Percentiles rank a stretch among this genome's conserved stretches.
Conservation (phyloP, 2,113 vertebrate species). For the Gallinago paraguaiae region DNA sequence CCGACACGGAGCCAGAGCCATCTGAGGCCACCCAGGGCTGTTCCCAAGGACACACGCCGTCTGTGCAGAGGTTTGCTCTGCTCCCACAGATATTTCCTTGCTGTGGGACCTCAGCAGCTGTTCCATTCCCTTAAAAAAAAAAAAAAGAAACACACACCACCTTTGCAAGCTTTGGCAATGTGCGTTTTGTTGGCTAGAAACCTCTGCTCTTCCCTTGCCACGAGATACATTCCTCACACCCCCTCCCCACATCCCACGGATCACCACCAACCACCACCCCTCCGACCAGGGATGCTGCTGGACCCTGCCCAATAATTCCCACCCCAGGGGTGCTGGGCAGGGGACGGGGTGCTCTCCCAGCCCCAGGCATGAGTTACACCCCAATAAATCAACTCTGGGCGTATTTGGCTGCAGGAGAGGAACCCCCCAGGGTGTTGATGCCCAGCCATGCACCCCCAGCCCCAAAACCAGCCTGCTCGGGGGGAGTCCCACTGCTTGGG, state of each 20-base stretch:
- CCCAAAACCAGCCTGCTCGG: background rate
- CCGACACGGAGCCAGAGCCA: background rate
- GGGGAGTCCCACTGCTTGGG: background rate
- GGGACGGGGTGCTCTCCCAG: background rate
- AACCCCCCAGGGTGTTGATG: background rate
- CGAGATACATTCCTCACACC: background rate
- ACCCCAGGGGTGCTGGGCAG: background rate
- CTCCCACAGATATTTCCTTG: background rate
- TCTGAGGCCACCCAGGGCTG: background rate
- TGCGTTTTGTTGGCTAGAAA: background rate
- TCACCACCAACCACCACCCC: background rate
- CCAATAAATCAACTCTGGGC: background rate
- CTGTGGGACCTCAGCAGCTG: background rate
- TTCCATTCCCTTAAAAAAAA: background rate
- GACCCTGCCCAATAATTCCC: background rate
- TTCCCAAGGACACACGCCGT: background rate
- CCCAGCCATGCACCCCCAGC: accelerated
- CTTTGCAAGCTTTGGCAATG: background rate
- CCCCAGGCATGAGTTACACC: background rate
- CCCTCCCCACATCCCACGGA: background rate
- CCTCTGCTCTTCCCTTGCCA: background rate
- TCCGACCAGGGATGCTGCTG: background rate
- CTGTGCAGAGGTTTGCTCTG: background rate
- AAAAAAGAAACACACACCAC: background rate
- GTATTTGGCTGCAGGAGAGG: background rate